Conservation (phyloP, 2,888 invertebrate species). For the Dolomedes plantarius region DNA sequence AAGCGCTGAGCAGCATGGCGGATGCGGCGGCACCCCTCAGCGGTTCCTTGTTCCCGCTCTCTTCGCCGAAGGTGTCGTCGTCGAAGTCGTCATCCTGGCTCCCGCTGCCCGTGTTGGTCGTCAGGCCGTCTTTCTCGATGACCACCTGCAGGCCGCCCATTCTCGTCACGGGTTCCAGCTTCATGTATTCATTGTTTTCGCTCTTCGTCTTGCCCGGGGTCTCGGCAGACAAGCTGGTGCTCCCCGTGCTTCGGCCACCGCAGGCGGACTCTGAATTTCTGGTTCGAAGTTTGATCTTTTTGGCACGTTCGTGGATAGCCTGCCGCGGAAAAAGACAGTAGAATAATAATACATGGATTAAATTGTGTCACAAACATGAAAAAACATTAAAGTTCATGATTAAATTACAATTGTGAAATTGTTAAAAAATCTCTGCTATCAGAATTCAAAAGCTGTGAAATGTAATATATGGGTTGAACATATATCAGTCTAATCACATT, state of each 20-base stretch:
- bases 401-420: no score
- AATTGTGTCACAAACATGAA: no score
- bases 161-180: constrained; percentile 78
- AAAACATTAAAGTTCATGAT: no score
- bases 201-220: background rate
- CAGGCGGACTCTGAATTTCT: constrained; percentile 36
- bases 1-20: constrained; percentile 90
- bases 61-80: constrained; percentile 74
- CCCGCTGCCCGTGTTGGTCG: constrained; percentile 86
- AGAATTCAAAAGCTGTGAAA: no score
- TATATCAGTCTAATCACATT: no score
- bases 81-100: constrained; percentile 74
- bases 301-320: constrained; percentile 88
- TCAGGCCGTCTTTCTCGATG: constrained; percentile 61
- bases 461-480: no score
- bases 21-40: constrained; percentile 81
- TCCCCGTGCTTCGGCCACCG: constrained; percentile 79
- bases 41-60: constrained; percentile 67
- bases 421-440: no score
- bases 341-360: no score
- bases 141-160: constrained; percentile 41
- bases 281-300: constrained; percentile 89
- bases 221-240: constrained; percentile 86
- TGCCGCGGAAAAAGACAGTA: background rate
- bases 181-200: constrained; percentile 73